Evolutionary conservation across 1,140 invertebrate species (phyloP).

Genomic region (Neotoxoptera formosana): DNA sequence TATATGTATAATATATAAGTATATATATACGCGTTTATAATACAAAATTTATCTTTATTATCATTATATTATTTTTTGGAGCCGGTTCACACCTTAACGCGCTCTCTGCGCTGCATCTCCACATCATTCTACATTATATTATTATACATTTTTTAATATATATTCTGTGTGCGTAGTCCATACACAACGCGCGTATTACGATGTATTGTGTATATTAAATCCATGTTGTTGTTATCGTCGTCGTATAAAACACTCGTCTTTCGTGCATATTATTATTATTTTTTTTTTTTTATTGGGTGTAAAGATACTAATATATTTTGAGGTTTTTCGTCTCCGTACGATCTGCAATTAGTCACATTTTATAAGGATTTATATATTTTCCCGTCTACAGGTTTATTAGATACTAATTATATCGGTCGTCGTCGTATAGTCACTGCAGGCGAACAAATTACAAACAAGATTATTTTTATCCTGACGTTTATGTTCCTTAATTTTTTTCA

Average conservation of each 20-base stretch:
- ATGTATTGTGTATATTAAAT: neutral
- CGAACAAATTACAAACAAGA: neutral
- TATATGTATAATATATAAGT: neutral
- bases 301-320: too few species aligned
- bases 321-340: too few species aligned
- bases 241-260: neutral
- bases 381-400: neutral
- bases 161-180: neutral
- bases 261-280: too few species aligned
- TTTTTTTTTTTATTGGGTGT: too few species aligned
- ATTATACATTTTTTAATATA: neutral
- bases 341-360: neutral
- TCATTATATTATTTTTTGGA: neutral
- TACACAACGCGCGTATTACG: neutral
- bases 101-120: neutral
- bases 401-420: neutral
- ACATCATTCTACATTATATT: neutral
- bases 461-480: neutral
- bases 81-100: slow-evolving; percentile 43
- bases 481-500: too few species aligned
- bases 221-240: neutral
- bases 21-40: neutral
- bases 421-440: neutral
- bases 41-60: slow-evolving; percentile 1
- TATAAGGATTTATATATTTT: neutral